A percentile compares a stretch with the other conserved stretches of the same genome.
phyloP scores from a whole-genome alignment of 92 coral and sea anemone genomes.

The Epizoanthus rinbou region DNA sequence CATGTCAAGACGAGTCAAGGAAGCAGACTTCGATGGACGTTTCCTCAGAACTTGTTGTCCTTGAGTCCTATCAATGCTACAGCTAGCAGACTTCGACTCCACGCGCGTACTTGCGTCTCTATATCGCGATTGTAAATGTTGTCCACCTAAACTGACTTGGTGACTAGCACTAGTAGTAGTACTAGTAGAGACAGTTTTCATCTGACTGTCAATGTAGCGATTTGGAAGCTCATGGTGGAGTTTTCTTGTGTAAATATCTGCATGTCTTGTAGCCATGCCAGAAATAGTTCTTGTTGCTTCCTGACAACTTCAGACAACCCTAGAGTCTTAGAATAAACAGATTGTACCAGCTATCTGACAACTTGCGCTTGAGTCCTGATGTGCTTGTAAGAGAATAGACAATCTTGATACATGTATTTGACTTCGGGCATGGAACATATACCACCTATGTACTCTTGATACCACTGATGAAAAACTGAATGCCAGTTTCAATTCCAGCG shows the following conservation, averaged over 20 bases:
- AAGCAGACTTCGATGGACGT: conserved; percentile 24
- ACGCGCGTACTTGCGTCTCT: background rate
- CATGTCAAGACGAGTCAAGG: conserved; percentile 25
- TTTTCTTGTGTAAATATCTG: background rate
- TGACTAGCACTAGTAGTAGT: background rate
- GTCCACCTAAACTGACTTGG: background rate
- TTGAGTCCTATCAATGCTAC: background rate
- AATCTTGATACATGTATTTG: too few relatives aligned
- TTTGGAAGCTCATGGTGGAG: background rate
- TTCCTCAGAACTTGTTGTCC: background rate
- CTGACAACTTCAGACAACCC: too few relatives aligned
- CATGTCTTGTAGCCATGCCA: conserved; percentile 21
- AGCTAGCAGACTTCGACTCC: background rate
- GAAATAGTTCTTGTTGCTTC: too few relatives aligned
- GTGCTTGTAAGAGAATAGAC: too few relatives aligned
- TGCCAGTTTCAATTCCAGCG: too few relatives aligned
- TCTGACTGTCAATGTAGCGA: background rate
- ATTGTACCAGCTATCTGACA: too few relatives aligned
- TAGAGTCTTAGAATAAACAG: too few relatives aligned
- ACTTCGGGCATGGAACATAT: too few relatives aligned
- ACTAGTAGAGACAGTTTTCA: background rate
- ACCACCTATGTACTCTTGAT: too few relatives aligned
- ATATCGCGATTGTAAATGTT: background rate
- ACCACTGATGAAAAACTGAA: too few relatives aligned
- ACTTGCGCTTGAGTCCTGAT: too few relatives aligned